Conservation (phyloP, 2,888 invertebrate genomes). For the Tanytarsus gracilentus region DNA sequence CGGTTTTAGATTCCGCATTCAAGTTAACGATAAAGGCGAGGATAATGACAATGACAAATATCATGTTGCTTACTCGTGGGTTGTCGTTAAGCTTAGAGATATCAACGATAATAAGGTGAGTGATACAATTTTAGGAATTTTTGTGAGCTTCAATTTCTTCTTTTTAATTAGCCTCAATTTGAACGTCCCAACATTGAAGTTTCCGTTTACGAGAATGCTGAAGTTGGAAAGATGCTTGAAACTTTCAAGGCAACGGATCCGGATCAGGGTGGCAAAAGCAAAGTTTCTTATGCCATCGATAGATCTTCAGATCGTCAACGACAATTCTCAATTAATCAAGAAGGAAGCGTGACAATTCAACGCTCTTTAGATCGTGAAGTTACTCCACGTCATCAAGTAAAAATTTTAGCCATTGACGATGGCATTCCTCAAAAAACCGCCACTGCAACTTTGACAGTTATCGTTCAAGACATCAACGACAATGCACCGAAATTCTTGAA, state of each 20-base stretch:
- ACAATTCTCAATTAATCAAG: slow-evolving; percentile 89
- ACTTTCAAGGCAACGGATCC: slow-evolving; percentile 93
- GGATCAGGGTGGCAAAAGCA: slow-evolving; percentile 89
- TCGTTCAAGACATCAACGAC: slow-evolving; percentile 91
- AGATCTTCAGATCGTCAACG: slow-evolving; percentile 84
- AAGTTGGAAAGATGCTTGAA: slow-evolving; percentile 81
- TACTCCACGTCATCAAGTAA: slow-evolving; percentile 90
- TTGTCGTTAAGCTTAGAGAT: slow-evolving; percentile 84
- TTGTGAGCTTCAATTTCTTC: neutral
- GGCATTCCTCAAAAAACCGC: slow-evolving; percentile 89
- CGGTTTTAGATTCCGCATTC: slow-evolving; percentile 89
- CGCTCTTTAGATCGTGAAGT: slow-evolving; percentile 88
- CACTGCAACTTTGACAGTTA: slow-evolving; percentile 86
- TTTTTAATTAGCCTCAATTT: slow-evolving; percentile 58
- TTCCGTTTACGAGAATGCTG: slow-evolving; percentile 84
- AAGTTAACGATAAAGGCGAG: slow-evolving; percentile 90
- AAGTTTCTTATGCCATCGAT: slow-evolving; percentile 85
- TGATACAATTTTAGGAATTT: too few species aligned
- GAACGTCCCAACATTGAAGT: slow-evolving; percentile 89
- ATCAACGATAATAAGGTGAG: slow-evolving; percentile 83
- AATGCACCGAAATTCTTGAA: slow-evolving; percentile 89
- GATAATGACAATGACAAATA: slow-evolving; percentile 95
- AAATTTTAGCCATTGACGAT: slow-evolving; percentile 91
- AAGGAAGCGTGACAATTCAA: slow-evolving; percentile 91
- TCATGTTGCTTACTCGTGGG: slow-evolving; percentile 93